Evolutionary conservation across 2,113 vertebrate species (phyloP).

Genomic region (Prietella phreatophila): DNA sequence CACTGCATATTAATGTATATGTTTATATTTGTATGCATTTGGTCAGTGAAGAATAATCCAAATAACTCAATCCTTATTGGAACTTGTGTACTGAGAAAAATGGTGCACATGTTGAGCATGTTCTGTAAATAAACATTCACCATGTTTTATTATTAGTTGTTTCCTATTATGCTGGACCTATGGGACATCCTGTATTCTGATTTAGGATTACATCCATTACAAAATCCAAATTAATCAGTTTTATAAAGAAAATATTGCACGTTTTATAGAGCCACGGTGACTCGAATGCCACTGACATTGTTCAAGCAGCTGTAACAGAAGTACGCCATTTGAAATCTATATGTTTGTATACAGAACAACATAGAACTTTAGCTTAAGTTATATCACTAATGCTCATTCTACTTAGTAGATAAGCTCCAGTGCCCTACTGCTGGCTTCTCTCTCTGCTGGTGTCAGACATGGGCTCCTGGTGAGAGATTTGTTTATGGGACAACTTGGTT

Average conservation of each 20-base stretch:
- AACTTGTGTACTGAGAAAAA: too few relatives aligned
- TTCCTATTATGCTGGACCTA: too few relatives aligned
- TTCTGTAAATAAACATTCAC: too few relatives aligned
- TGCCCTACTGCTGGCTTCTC: not conserved
- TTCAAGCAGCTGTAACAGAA: not conserved
- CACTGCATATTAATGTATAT: too few relatives aligned
- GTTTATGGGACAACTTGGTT: not conserved
- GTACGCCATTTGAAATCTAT: not conserved
- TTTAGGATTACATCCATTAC: not conserved
- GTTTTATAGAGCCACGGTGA: not conserved
- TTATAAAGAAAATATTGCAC: not conserved
- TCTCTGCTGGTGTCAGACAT: not conserved
- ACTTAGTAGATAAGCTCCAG: not conserved
- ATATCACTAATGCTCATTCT: not conserved
- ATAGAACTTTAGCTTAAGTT: not conserved
- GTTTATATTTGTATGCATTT: too few relatives aligned
- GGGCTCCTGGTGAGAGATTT: not conserved
- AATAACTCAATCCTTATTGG: too few relatives aligned
- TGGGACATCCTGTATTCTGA: not conserved
- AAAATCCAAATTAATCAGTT: not conserved
- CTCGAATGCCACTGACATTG: not conserved
- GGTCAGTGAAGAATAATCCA: too few relatives aligned
- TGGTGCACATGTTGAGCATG: too few relatives aligned
- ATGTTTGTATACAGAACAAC: not conserved
- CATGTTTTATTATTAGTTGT: too few relatives aligned